Evolutionary conservation across 2,888 invertebrate genomes (phyloP).

Genomic region (Dryocosmus kuriphilus): DNA sequence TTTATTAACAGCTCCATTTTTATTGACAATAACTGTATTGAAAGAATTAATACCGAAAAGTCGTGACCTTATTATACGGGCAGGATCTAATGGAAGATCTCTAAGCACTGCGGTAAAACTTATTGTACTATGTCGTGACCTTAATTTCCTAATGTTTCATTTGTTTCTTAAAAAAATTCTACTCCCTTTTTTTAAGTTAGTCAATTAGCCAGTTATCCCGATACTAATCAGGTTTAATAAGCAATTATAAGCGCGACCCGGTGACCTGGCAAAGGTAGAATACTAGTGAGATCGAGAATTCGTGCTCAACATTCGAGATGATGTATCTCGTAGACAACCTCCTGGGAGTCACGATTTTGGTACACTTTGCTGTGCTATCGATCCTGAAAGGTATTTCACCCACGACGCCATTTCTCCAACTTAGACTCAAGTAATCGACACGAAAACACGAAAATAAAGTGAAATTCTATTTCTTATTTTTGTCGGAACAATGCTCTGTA

Average conservation of each 20-base stretch:
- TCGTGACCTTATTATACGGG: too few species aligned
- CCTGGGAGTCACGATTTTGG: constrained; percentile 51
- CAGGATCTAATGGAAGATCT: too few species aligned
- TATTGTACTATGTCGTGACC: too few species aligned
- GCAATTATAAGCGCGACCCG: constrained; percentile 59
- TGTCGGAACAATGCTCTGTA: too few species aligned
- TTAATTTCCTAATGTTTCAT: constrained; percentile 2
- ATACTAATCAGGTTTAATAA: constrained; percentile 57
- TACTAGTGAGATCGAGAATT: constrained; percentile 52
- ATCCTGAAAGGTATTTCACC: constrained; percentile 41
- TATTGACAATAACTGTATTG: background rate
- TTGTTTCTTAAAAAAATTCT: constrained; percentile 5
- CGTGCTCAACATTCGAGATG: constrained; percentile 55
- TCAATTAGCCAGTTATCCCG: constrained; percentile 44
- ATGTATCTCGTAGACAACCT: constrained; percentile 52
- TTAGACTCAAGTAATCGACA: too few species aligned
- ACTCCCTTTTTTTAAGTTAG: constrained; percentile 1
- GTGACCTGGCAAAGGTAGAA: constrained; percentile 54
- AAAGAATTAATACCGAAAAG: background rate
- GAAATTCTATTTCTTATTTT: background rate
- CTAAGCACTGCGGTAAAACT: too few species aligned
- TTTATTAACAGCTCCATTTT: too few species aligned
- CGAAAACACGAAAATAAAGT: too few species aligned
- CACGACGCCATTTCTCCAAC: background rate
- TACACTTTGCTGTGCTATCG: constrained; percentile 50